Base-by-base conservation (phyloP, 2,113 vertebrate genomes). In the Hydrochoerus hydrochaeris region DNA sequence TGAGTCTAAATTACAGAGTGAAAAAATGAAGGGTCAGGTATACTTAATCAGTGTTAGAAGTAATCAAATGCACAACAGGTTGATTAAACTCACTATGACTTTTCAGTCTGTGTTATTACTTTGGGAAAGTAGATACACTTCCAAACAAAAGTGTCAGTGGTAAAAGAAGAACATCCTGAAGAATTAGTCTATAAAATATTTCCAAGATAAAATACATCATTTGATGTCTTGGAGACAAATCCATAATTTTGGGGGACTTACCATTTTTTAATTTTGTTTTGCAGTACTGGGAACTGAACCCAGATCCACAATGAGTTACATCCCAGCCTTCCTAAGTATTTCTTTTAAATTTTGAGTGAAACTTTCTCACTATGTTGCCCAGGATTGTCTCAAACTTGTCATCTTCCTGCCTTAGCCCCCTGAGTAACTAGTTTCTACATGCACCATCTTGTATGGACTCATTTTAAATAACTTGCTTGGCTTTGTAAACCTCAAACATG, bases 381-480 rank as follows among this genome's bases (percentile, higher is more conserved):
- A 75, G 14, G 28, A 19, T 52, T 14, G 46, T 30, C 28, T 78
- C 46, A 52, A 78, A 52, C 1, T 41, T 41, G 38, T 73, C n/a
- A 73, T 24, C 38, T 22, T 41, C 3, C 38, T 44, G 4, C 3
- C 30, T 78, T 32, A 78, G 13, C 28, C 46, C 32, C 2, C 28
- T 30, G 28, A 52, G 28, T 52, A 17, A 14, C 75, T 52, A 32
- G 14, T 30, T 8, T 32, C 9, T 32, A 52, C 75, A 78, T 78
- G 14, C 30, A 78, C 75, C 26, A 78, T 28, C 13, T 17, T 32
- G 28, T 17, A 26, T 32, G 75, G 28, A 13, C 10, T 78, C 12
- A 83, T 88, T 91, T 97, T 63, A 57, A 57, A 85, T 89, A 22
- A 69, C 90, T 88, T 82, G 6, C 85, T 93, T 80, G 30, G 10